These are phyloP conservation scores for Monarcha castaneiventris DNA, from an alignment of 2,113 vertebrate species.

Conservation along the genomic window DNA sequence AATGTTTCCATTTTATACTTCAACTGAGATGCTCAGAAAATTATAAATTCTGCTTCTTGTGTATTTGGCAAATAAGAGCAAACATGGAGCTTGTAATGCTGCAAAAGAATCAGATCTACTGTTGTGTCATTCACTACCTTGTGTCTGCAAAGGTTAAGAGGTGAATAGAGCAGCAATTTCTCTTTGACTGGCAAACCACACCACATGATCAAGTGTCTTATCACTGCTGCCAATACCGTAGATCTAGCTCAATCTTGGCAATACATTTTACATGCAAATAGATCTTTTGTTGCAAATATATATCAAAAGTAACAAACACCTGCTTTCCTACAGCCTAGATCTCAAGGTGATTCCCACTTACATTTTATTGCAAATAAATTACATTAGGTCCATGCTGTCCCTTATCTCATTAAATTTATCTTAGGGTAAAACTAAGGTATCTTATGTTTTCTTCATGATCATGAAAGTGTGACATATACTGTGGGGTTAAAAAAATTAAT, in stretches of 20 bases:
- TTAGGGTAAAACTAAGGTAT: neutral
- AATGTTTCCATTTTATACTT: neutral
- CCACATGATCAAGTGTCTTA: neutral
- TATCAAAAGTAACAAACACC: neutral
- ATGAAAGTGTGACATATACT: neutral
- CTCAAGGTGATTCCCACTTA: neutral
- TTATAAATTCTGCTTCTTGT: neutral
- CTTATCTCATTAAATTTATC: slow-evolving; percentile 19
- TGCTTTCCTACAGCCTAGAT: neutral
- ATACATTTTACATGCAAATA: neutral
- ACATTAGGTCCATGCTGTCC: neutral
- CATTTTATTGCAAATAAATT: neutral
- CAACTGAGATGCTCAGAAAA: neutral
- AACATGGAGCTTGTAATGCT: neutral
- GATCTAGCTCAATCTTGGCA: neutral
- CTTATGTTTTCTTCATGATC: neutral
- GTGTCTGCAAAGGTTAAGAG: neutral
- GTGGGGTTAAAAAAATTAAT: neutral
- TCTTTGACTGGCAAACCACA: neutral
- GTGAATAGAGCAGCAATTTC: neutral
- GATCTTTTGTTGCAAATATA: neutral
- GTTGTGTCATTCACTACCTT: neutral
- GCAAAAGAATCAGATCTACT: neutral
- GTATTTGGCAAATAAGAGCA: neutral
- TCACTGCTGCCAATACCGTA: neutral